Conservation (phyloP, 2,888 invertebrate genomes). For the Stenichneumon culpator region DNA sequence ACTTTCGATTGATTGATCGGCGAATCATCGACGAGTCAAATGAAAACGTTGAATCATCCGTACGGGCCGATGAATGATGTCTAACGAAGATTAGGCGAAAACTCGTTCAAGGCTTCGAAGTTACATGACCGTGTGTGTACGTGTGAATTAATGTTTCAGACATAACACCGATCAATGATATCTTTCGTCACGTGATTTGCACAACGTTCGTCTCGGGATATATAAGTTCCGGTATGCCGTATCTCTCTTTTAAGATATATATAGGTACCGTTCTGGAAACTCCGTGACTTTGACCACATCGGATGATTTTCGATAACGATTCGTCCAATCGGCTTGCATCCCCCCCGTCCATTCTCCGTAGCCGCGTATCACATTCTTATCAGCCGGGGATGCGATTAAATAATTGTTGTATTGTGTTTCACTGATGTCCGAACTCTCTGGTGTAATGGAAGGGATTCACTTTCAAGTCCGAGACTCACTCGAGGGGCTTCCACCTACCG, state of each 20-base stretch:
- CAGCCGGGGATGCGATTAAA: slow-evolving; percentile 10
- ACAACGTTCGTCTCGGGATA: slow-evolving; percentile 11
- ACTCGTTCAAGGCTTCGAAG: slow-evolving; percentile 9
- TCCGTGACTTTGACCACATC: slow-evolving; percentile 66
- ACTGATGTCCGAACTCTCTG: neutral
- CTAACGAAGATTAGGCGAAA: slow-evolving; percentile 5
- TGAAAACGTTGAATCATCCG: slow-evolving; percentile 12
- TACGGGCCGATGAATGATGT: neutral
- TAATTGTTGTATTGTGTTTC: neutral
- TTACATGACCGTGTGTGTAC: neutral
- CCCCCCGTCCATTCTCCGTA: neutral
- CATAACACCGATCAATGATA: slow-evolving; percentile 41
- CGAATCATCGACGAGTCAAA: neutral
- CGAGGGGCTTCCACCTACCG: neutral
- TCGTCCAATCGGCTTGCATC: slow-evolving; percentile 53
- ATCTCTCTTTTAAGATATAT: neutral
- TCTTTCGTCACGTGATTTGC: slow-evolving; percentile 5
- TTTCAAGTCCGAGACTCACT: neutral
- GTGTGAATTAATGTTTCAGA: slow-evolving; percentile 16
- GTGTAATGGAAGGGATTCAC: neutral
- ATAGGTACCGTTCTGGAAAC: slow-evolving; percentile 8
- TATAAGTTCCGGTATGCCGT: neutral
- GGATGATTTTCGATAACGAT: slow-evolving; percentile 70
- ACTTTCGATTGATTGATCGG: neutral
- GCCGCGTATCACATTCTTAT: slow-evolving; percentile 25